These are phyloP conservation scores for Apteryx mantelli DNA, from an alignment of 2,113 vertebrate species.

Conservation along the genomic window DNA sequence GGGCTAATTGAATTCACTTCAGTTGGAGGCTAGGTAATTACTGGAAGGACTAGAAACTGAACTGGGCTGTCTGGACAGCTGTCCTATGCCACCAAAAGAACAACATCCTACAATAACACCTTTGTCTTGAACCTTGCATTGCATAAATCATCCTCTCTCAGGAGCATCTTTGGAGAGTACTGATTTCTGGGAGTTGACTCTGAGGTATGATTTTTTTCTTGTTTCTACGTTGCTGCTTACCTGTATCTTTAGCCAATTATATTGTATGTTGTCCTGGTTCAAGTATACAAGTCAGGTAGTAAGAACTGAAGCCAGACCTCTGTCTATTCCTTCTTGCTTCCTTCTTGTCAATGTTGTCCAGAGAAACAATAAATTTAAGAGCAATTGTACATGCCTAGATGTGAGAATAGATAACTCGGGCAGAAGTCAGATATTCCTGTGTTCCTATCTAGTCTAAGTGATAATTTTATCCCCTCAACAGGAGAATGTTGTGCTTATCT, in stretches of 20 bases:
- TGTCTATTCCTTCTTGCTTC: background rate
- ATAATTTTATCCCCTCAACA: background rate
- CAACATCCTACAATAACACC: background rate
- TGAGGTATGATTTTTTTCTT: background rate
- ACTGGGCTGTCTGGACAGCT: background rate
- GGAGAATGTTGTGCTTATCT: background rate
- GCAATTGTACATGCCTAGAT: no score
- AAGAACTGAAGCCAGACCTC: background rate
- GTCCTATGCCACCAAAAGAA: background rate
- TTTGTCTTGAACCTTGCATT: background rate
- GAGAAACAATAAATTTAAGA: background rate
- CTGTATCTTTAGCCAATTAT: background rate
- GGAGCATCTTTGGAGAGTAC: background rate
- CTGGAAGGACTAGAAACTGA: background rate
- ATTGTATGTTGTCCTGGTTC: background rate
- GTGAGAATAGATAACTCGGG: background rate
- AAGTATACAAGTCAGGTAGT: background rate
- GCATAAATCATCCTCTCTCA: background rate
- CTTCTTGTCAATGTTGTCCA: background rate
- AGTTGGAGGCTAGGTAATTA: background rate
- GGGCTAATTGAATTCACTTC: background rate
- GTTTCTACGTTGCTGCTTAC: background rate
- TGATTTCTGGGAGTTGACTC: background rate
- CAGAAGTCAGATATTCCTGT: background rate
- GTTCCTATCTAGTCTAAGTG: accelerated